A percentile compares a stretch with the other conserved stretches of the same genome.
Evolutionary conservation across 2,888 invertebrate genomes (phyloP).

Genomic region (Dasypogon diadema): DNA sequence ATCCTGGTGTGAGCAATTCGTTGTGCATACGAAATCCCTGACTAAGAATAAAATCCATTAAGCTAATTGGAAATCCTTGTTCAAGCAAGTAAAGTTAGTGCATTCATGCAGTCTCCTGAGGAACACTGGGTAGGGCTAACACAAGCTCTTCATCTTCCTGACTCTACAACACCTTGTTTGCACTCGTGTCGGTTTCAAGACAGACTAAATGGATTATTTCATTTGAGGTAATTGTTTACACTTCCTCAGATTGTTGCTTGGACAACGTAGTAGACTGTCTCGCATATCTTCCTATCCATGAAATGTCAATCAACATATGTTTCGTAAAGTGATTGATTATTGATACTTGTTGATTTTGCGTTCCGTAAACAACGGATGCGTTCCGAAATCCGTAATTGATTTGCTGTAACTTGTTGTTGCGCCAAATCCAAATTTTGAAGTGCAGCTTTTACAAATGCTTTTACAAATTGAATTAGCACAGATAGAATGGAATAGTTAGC

Average conservation of each 20-base stretch:
- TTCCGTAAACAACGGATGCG: no score
- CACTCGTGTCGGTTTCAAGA: neutral
- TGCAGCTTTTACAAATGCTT: no score
- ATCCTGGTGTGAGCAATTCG: neutral
- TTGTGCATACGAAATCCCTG: neutral
- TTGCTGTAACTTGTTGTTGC: no score
- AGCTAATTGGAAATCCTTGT: slow-evolving; percentile 36
- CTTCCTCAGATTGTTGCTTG: slow-evolving; percentile 1
- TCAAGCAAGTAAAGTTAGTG: slow-evolving; percentile 13
- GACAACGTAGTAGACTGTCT: no score
- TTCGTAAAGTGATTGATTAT: no score
- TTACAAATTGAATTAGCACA: no score
- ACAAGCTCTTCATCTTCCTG: neutral
- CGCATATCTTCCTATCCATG: no score
- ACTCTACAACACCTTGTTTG: slow-evolving; percentile 2
- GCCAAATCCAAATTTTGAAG: no score
- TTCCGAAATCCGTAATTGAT: no score
- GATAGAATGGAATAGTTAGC: no score
- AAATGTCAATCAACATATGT: no score
- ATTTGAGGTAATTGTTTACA: slow-evolving; percentile 23
- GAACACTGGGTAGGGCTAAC: neutral
- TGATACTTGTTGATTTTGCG: no score
- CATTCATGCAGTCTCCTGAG: slow-evolving; percentile 20
- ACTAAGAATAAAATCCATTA: slow-evolving; percentile 24
- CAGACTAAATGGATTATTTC: slow-evolving; percentile 29